These are phyloP conservation scores for Crotophaga sulcirostris DNA, from an alignment of 2,113 vertebrate genomes.

Conservation along the genomic window DNA sequence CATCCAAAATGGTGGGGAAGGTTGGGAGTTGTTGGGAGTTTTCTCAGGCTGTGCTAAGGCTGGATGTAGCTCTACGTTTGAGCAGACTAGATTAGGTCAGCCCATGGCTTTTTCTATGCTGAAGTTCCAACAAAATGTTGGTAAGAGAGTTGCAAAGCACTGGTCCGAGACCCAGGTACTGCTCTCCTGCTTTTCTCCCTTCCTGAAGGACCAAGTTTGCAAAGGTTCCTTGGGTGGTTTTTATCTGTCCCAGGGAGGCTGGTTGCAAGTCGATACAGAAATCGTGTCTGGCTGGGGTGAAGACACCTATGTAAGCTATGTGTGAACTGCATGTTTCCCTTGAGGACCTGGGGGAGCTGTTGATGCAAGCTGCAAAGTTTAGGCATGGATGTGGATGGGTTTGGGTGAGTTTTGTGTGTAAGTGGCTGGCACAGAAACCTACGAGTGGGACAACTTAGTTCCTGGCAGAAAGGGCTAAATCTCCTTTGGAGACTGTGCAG, in stretches of 20 bases:
- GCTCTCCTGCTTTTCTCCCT: neutral
- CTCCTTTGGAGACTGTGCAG: neutral
- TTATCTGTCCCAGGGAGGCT: neutral
- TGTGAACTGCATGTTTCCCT: neutral
- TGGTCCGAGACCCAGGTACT: neutral
- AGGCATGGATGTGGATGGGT: neutral
- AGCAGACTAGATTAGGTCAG: accelerated
- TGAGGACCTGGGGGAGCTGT: neutral
- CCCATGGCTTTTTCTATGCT: neutral
- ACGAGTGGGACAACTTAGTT: neutral
- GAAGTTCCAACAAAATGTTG: neutral
- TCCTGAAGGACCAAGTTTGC: neutral
- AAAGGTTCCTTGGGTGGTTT: neutral
- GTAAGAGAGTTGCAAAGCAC: too few relatives aligned
- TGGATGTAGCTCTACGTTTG: neutral
- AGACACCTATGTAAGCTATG: neutral
- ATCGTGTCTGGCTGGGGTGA: neutral
- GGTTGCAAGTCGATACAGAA: neutral
- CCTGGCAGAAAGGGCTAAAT: neutral
- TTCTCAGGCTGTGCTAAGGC: neutral
- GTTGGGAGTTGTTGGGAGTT: too few relatives aligned
- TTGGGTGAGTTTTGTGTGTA: neutral
- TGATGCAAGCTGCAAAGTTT: accelerated
- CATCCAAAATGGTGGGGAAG: accelerated
- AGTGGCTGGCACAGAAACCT: neutral